These are phyloP conservation scores for Pterocles orientalis DNA, from an alignment of 2,113 vertebrate species.

Conservation along the genomic window DNA sequence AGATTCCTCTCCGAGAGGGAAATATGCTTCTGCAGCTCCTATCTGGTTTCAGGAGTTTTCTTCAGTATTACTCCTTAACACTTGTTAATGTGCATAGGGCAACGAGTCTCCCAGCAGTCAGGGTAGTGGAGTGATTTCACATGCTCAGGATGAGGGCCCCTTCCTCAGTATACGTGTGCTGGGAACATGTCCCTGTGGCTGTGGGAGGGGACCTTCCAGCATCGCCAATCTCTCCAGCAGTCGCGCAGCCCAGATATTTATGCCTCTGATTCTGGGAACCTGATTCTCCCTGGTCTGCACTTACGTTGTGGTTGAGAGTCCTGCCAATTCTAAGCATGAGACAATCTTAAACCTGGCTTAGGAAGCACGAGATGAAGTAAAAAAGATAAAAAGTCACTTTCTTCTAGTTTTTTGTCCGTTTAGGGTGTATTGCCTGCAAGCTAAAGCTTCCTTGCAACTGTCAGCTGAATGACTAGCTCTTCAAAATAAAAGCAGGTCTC, in stretches of 20 bases:
- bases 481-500: neutral
- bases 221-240: neutral
- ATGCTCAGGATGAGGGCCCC: neutral
- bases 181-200: neutral
- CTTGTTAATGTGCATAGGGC: neutral
- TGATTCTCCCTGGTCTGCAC: neutral
- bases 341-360: neutral
- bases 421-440: neutral
- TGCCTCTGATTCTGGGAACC: neutral
- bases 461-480: neutral
- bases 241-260: rapidly evolving
- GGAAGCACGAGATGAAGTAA: neutral
- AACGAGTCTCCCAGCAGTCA: rapidly evolving
- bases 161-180: neutral
- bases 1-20: constrained; percentile 54
- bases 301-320: neutral
- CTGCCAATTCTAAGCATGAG: neutral
- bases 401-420: neutral
- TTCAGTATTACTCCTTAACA: neutral
- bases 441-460: neutral
- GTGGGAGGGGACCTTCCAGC: neutral
- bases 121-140: neutral
- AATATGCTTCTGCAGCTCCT: constrained; percentile 28
- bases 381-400: neutral
- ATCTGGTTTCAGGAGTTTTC: neutral